A percentile compares a stretch with the other conserved stretches of the same genome.
Evolutionary conservation across 1,140 invertebrate genomes (phyloP).

Genomic region (Trichoplusia ni): DNA sequence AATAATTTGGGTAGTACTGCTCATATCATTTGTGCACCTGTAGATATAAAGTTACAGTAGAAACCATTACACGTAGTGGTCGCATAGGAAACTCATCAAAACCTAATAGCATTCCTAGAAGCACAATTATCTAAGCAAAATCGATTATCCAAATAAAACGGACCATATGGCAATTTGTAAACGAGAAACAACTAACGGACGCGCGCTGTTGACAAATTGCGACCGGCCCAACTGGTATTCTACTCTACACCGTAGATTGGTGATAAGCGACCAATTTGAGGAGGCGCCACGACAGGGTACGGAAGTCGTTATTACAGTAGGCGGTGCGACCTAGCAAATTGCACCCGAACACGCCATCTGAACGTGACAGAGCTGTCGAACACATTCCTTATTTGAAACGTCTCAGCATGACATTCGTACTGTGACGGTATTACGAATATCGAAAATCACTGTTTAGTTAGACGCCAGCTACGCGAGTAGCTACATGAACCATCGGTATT

Average conservation of each 20-base stretch:
- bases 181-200: constrained; percentile 56
- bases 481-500: constrained; percentile 5
- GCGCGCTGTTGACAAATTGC: constrained; percentile 71
- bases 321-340: constrained; percentile 75
- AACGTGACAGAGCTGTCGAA: constrained; percentile 78
- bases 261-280: constrained; percentile 81
- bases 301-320: constrained; percentile 81
- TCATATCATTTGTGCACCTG: constrained; percentile 3
- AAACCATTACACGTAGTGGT: background rate
- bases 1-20: constrained; percentile 36
- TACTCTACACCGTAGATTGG: constrained; percentile 75
- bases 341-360: constrained; percentile 75
- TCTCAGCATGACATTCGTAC: constrained; percentile 70
- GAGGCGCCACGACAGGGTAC: constrained; percentile 78
- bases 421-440: constrained; percentile 61
- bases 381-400: constrained; percentile 77
- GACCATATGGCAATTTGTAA: constrained; percentile 50
- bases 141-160: constrained; percentile 33
- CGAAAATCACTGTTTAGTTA: constrained; percentile 37
- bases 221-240: constrained; percentile 69
- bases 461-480: background rate
- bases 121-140: background rate
- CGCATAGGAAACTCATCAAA: background rate
- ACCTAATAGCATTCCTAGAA: background rate
- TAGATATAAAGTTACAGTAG: background rate